A percentile compares a stretch with the other conserved stretches of the same genome.
Evolutionary conservation across 2,797 vertebrate species (phyloP).

Genomic region (Australoheros facetus): DNA sequence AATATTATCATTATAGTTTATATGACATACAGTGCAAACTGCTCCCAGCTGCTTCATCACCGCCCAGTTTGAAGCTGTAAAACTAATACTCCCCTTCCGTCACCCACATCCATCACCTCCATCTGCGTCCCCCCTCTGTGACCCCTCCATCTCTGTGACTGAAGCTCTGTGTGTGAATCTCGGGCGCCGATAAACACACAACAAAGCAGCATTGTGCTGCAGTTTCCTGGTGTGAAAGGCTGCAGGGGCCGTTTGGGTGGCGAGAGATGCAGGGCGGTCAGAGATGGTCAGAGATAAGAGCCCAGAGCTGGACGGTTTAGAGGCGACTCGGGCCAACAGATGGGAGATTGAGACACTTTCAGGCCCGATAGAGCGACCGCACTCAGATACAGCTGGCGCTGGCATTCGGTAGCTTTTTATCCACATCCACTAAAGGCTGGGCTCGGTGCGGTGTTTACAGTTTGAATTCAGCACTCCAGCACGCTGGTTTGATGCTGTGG

Average conservation of each 20-base stretch:
- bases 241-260: background rate
- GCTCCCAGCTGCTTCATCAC: background rate
- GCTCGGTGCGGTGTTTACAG: background rate
- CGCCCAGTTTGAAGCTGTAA: background rate
- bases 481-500: background rate
- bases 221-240: constrained; percentile 37
- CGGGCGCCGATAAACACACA: constrained; percentile 44
- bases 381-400: background rate
- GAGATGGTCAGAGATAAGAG: constrained; percentile 6
- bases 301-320: background rate
- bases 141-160: constrained; percentile 22
- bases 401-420: background rate
- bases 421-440: background rate
- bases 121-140: background rate
- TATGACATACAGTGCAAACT: background rate
- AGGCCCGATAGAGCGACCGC: background rate
- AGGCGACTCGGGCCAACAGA: background rate
- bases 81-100: background rate
- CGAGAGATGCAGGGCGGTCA: constrained; percentile 24
- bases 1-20: background rate
- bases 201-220: constrained; percentile 61
- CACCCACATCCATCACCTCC: background rate
- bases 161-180: constrained; percentile 39
- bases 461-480: background rate
- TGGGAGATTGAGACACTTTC: constrained; percentile 3